phyloP scores from a whole-genome alignment of 1,140 invertebrate species.

The Maconellicoccus hirsutus region DNA sequence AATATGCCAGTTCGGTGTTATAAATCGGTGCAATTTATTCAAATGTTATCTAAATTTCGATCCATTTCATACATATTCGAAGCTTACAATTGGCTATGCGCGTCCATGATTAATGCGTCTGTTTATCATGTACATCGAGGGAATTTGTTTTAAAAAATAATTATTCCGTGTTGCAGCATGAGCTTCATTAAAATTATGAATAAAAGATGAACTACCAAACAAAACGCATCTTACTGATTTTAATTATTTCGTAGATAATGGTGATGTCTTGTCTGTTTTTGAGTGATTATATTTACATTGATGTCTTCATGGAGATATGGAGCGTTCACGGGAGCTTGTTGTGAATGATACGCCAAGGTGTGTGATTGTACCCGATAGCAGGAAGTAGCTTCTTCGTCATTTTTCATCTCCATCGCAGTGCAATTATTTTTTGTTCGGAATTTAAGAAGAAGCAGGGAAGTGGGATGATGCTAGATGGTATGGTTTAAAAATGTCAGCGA shows the following conservation, averaged over 20 bases:
- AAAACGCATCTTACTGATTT: neutral
- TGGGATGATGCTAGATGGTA: no score
- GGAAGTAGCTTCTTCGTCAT: no score
- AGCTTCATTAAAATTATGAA: neutral
- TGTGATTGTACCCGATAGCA: no score
- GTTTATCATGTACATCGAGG: neutral
- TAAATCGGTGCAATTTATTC: neutral
- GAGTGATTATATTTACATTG: no score
- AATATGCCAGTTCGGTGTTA: neutral
- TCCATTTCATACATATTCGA: neutral
- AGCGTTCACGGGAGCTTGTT: no score
- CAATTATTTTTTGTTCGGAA: no score
- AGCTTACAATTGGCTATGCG: neutral
- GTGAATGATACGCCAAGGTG: no score
- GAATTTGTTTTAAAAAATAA: neutral
- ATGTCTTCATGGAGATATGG: no score
- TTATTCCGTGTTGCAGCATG: neutral
- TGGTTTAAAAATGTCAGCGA: no score
- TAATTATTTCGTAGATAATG: neutral
- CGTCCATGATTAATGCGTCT: neutral
- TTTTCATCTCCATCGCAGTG: no score
- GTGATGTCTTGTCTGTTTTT: no score
- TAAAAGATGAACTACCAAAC: neutral
- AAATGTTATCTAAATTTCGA: constrained; percentile 9
- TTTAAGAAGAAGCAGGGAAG: no score